A percentile compares a stretch with the other conserved stretches of the same genome.
These are phyloP conservation scores for Bombus sylvicola DNA, from an alignment of 1,140 invertebrate species.

Conservation along the genomic window DNA sequence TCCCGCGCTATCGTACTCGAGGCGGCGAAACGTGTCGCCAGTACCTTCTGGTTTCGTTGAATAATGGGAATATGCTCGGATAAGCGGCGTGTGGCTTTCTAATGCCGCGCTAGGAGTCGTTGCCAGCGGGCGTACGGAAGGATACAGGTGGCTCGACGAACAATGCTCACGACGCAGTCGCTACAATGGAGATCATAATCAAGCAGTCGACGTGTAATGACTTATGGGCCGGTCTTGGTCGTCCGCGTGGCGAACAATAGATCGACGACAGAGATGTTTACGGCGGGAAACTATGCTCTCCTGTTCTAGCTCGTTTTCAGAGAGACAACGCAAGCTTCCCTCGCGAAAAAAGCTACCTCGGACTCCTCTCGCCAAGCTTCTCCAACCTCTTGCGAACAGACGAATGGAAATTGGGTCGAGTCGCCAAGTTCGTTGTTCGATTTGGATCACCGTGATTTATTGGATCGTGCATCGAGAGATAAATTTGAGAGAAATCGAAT, in stretches of 20 bases:
- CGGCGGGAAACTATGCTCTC: slow-evolving; percentile 52
- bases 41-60: slow-evolving; percentile 33
- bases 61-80: slow-evolving; percentile 41
- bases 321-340: not conserved
- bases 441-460: not conserved
- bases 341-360: not conserved
- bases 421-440: not conserved
- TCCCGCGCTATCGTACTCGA: slow-evolving; percentile 11
- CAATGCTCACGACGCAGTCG: slow-evolving; percentile 74
- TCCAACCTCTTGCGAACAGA: not conserved
- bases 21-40: not conserved
- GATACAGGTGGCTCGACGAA: slow-evolving; percentile 67
- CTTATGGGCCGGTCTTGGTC: slow-evolving; percentile 70
- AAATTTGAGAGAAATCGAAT: no score
- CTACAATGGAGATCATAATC: slow-evolving; percentile 78
- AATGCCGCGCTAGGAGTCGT: not conserved
- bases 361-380: not conserved
- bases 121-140: not conserved
- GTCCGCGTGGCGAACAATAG: slow-evolving; percentile 69
- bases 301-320: not conserved
- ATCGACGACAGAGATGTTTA: slow-evolving; percentile 71
- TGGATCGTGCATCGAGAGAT: not conserved
- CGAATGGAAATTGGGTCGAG: not conserved
- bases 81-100: slow-evolving; percentile 36
- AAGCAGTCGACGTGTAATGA: slow-evolving; percentile 76